A percentile compares a stretch with the other conserved stretches of the same genome.
Evolutionary conservation across 2,888 invertebrate genomes (phyloP).

Genomic region (Dione juno): DNA sequence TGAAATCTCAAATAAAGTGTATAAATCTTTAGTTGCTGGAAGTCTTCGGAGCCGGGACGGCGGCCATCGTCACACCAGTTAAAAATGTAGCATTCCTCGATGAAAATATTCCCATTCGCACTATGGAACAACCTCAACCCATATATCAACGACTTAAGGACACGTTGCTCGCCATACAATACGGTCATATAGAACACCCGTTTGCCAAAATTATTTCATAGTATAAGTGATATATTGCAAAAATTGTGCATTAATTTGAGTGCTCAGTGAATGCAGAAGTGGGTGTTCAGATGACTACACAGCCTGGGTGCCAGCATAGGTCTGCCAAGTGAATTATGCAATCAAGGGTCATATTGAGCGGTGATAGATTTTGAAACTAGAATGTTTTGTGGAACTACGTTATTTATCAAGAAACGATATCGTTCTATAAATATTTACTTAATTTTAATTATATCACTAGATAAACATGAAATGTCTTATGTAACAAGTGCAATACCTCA

Average conservation of each 20-base stretch:
- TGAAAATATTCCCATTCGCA: conserved; percentile 87
- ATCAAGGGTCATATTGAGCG: conserved; percentile 13
- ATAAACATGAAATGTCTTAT: conserved; percentile 11
- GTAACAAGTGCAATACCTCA: not conserved
- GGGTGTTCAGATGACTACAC: conserved; percentile 7
- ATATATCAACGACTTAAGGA: conserved; percentile 89
- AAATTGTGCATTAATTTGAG: conserved; percentile 31
- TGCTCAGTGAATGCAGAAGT: conserved; percentile 27
- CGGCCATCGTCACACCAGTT: conserved; percentile 96
- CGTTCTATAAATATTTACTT: conserved; percentile 34
- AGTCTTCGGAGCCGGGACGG: conserved; percentile 99
- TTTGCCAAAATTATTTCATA: conserved; percentile 86
- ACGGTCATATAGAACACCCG: conserved; percentile 92
- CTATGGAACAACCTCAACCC: conserved; percentile 88
- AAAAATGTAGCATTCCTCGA: conserved; percentile 92
- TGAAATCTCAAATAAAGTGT: not conserved
- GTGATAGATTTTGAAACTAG: conserved; percentile 23
- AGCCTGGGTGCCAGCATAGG: not conserved
- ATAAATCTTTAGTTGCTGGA: conserved; percentile 89
- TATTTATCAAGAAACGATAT: conserved; percentile 19
- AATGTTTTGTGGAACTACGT: conserved; percentile 22
- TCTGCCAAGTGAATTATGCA: conserved; percentile 10
- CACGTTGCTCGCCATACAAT: conserved; percentile 94
- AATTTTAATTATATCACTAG: conserved; percentile 23
- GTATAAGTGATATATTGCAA: conserved; percentile 47